Percentiles rank a stretch among this genome's conserved stretches.
Conservation (phyloP, 2,113 vertebrate species). For the Okapia johnstoni region DNA sequence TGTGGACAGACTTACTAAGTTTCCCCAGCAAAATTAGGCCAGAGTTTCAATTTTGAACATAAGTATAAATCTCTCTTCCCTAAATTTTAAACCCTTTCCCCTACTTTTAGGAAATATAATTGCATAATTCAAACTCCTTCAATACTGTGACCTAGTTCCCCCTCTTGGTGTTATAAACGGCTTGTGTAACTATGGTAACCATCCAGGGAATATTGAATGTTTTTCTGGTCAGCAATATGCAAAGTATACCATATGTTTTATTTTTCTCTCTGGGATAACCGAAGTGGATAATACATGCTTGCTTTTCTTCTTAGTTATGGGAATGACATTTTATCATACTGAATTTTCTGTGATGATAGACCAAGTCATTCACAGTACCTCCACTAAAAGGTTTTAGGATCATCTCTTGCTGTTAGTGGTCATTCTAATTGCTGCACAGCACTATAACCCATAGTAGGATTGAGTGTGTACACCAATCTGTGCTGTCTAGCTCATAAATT, state of each 20-base stretch:
- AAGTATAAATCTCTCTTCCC: slow-evolving; percentile 8
- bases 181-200: slow-evolving; percentile 72
- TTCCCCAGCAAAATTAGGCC: slow-evolving; percentile 26
- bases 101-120: slow-evolving; percentile 58
- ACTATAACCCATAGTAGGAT: background rate
- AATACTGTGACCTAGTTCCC: slow-evolving; percentile 69
- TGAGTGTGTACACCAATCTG: background rate
- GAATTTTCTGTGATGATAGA: slow-evolving; percentile 11
- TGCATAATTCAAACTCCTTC: slow-evolving; percentile 69
- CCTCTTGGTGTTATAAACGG: slow-evolving; percentile 67
- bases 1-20: background rate
- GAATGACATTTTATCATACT: slow-evolving; percentile 11
- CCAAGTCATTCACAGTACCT: background rate
- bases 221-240: slow-evolving; percentile 73
- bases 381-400: slow-evolving; percentile 25
- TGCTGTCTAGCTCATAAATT: background rate
- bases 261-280: slow-evolving; percentile 45
- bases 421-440: background rate
- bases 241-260: slow-evolving; percentile 56
- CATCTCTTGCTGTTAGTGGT: background rate
- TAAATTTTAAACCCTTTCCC: slow-evolving; percentile 23
- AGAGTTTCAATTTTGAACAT: slow-evolving; percentile 33
- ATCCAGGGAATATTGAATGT: slow-evolving; percentile 60
- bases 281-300: slow-evolving; percentile 37
- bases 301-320: slow-evolving; percentile 13